Percentiles rank a stretch among this genome's conserved stretches.
Evolutionary conservation across 1,140 invertebrate genomes (phyloP).

Genomic region (Goniozus legneri): DNA sequence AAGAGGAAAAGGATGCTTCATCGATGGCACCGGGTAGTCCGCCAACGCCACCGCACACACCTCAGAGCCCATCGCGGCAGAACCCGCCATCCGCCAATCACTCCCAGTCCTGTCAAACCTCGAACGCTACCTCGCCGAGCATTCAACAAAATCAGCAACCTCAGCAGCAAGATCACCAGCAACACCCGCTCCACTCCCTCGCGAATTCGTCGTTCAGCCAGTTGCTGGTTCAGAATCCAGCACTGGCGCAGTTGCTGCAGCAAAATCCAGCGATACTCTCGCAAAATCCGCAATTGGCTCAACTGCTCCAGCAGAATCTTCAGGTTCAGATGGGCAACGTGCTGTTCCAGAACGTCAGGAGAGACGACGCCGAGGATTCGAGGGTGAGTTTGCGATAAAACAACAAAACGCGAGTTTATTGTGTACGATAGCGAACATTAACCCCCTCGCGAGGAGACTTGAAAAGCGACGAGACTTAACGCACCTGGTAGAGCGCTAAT

Average conservation of each 20-base stretch:
- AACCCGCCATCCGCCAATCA: conserved; percentile 37
- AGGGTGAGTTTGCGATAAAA: conserved; percentile 41
- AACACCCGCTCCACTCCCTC: conserved; percentile 24
- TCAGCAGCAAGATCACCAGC: conserved; percentile 11
- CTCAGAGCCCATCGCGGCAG: conserved; percentile 47
- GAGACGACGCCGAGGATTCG: conserved; percentile 43
- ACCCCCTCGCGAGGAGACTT: too few species aligned
- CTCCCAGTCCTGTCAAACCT: conserved; percentile 38
- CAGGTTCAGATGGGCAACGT: conserved; percentile 48
- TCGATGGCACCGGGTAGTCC: conserved; percentile 51
- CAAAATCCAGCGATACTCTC: conserved; percentile 45
- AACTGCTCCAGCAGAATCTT: conserved; percentile 48
- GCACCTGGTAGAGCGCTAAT: too few species aligned
- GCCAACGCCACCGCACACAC: conserved; percentile 50
- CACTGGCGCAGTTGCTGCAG: conserved; percentile 46
- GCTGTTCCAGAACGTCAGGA: conserved; percentile 34
- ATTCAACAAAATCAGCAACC: conserved; percentile 16
- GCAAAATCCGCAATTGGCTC: conserved; percentile 48
- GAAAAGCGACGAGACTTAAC: too few species aligned
- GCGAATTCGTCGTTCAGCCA: conserved; percentile 42
- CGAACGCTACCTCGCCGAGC: conserved; percentile 31
- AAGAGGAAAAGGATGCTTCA: conserved; percentile 49
- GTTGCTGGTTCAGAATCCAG: conserved; percentile 47
- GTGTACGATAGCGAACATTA: too few species aligned
- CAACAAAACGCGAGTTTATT: too few species aligned